These are phyloP conservation scores for Champsocephalus esox DNA, from an alignment of 2,797 vertebrate genomes.

Conservation along the genomic window DNA sequence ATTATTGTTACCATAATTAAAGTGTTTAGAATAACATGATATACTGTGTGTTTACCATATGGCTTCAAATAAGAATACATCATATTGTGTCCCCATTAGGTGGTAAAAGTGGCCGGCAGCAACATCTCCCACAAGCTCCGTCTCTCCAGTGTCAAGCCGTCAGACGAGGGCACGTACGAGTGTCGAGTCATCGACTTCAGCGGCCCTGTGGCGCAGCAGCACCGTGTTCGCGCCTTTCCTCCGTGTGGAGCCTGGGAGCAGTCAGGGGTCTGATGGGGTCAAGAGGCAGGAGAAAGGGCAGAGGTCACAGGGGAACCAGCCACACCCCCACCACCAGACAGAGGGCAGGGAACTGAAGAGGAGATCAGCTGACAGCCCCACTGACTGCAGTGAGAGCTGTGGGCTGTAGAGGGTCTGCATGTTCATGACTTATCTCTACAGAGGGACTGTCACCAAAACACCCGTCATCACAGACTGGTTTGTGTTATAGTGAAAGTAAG, in stretches of 20 bases:
- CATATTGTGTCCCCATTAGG: constrained; percentile 75
- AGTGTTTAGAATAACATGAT: background rate
- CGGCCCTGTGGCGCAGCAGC: constrained; percentile 86
- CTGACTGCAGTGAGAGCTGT: constrained; percentile 83
- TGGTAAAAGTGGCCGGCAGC: constrained; percentile 96
- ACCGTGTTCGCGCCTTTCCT: constrained; percentile 94
- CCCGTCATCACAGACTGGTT: constrained; percentile 32
- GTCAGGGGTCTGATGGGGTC: constrained; percentile 60
- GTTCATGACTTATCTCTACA: constrained; percentile 58
- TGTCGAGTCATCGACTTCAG: constrained; percentile 96
- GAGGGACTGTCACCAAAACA: constrained; percentile 48
- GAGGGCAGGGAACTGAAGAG: constrained; percentile 86
- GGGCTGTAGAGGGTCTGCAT: constrained; percentile 84
- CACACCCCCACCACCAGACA: constrained; percentile 71
- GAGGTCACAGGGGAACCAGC: constrained; percentile 32
- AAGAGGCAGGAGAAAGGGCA: constrained; percentile 58
- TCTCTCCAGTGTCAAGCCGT: constrained; percentile 91
- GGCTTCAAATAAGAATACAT: background rate
- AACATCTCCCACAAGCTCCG: constrained; percentile 98
- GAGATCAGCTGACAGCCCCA: constrained; percentile 78
- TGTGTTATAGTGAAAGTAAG: constrained; percentile 36
- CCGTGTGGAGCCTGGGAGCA: constrained; percentile 86
- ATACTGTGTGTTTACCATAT: background rate
- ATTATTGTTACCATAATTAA: background rate
- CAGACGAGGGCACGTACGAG: constrained; percentile 95